These are phyloP conservation scores for Pararge aegeria DNA, from an alignment of 1,140 invertebrate species.

Conservation along the genomic window DNA sequence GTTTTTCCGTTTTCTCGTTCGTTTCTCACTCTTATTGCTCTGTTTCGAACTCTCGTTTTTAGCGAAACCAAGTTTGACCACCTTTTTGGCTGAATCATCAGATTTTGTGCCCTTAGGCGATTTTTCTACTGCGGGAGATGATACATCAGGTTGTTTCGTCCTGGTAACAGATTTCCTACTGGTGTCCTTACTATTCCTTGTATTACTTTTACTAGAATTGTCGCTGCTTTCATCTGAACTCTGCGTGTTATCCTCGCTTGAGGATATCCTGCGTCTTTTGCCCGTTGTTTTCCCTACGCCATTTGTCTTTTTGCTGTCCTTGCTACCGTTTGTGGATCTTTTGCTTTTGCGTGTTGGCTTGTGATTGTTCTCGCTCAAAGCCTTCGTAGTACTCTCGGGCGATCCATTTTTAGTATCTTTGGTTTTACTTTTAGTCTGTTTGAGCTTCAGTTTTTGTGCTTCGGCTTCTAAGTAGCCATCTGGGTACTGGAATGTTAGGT, in stretches of 20 bases:
- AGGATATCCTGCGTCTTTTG: not conserved
- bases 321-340: not conserved
- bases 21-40: not conserved
- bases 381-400: constrained; percentile 43
- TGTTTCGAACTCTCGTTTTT: no score
- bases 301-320: not conserved
- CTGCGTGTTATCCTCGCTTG: not conserved
- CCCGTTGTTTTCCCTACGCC: not conserved
- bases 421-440: constrained; percentile 29
- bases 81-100: no score
- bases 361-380: constrained; percentile 28
- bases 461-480: constrained; percentile 88
- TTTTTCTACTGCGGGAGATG: no score
- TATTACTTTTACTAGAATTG: no score
- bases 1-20: not conserved
- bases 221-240: not conserved
- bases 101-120: no score
- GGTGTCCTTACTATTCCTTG: no score
- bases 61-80: no score
- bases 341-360: constrained; percentile 3
- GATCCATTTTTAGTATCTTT: constrained; percentile 33
- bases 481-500: constrained; percentile 82
- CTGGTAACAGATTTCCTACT: no score
- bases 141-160: no score
- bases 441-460: constrained; percentile 72